Evolutionary conservation across 2,797 vertebrate genomes (phyloP).

Genomic region (Gymnodraco acuticeps): DNA sequence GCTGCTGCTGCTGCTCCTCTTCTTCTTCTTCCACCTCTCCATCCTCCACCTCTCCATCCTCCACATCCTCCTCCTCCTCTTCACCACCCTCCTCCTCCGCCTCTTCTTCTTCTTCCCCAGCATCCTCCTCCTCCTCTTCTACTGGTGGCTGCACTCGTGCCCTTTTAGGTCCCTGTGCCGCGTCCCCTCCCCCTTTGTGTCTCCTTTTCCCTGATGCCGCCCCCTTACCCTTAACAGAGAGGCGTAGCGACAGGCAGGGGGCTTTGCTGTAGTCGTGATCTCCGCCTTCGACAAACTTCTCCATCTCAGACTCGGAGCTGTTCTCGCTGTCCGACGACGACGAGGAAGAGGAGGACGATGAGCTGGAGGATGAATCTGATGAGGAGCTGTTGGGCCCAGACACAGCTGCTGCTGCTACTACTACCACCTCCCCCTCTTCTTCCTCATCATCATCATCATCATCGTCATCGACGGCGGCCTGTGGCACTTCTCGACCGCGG

Average conservation of each 20-base stretch:
- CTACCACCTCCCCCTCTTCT: neutral
- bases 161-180: conserved; percentile 67
- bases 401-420: conserved; percentile 38
- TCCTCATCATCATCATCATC: conserved; percentile 77
- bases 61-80: conserved; percentile 72
- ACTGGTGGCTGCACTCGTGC: conserved; percentile 74
- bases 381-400: conserved; percentile 83
- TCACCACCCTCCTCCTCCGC: conserved; percentile 60
- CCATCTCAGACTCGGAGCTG: conserved; percentile 88
- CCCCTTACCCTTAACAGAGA: conserved; percentile 64
- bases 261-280: conserved; percentile 99
- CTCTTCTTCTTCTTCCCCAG: conserved; percentile 46
- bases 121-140: conserved; percentile 72
- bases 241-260: conserved; percentile 79
- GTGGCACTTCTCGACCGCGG: conserved; percentile 33
- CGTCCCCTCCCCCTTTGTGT: conserved; percentile 63
- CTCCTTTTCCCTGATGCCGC: conserved; percentile 65
- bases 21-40: conserved; percentile 55
- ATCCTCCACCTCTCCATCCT: conserved; percentile 74
- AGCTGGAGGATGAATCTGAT: conserved; percentile 78
- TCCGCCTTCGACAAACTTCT: conserved; percentile 93
- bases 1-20: conserved; percentile 46
- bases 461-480: conserved; percentile 81
- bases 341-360: conserved; percentile 84
- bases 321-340: conserved; percentile 89